phyloP scores from a whole-genome alignment of 2,888 invertebrate genomes.

The Craniophora ligustri region DNA sequence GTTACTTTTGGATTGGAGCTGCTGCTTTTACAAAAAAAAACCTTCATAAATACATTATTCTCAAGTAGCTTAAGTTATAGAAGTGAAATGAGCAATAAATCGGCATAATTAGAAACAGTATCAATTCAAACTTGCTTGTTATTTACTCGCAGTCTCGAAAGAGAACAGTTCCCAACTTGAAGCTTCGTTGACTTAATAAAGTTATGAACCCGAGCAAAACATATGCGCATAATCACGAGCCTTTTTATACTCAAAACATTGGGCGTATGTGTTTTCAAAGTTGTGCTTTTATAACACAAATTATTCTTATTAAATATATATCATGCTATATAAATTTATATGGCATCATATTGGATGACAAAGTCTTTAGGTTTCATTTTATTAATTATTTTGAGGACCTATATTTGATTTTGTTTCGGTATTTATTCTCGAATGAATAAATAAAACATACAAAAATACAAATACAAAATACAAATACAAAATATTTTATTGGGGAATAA shows the following conservation, averaged over 20 bases:
- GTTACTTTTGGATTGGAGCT: no score
- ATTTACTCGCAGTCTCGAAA: constrained; percentile 3
- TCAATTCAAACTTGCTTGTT: not conserved
- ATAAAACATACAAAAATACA: no score
- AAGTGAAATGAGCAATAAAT: not conserved
- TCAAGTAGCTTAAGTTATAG: not conserved
- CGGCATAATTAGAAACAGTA: not conserved
- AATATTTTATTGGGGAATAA: no score
- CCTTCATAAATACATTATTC: no score
- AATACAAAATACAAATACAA: no score
- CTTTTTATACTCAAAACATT: constrained; percentile 1
- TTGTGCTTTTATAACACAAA: constrained; percentile 3
- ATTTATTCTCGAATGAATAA: no score
- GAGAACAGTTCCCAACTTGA: constrained; percentile 6
- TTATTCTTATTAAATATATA: not conserved
- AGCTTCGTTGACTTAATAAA: constrained; percentile 6
- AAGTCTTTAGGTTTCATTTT: no score
- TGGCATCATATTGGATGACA: no score
- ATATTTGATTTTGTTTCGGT: no score
- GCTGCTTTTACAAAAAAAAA: no score
- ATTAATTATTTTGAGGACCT: no score
- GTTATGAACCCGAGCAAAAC: constrained; percentile 13
- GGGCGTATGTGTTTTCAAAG: constrained; percentile 9
- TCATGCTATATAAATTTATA: not conserved
- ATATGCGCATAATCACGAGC: constrained; percentile 30